These are phyloP conservation scores for Thysanoteuthis rhombus DNA, from an alignment of 2,888 invertebrate genomes.

Conservation along the genomic window DNA sequence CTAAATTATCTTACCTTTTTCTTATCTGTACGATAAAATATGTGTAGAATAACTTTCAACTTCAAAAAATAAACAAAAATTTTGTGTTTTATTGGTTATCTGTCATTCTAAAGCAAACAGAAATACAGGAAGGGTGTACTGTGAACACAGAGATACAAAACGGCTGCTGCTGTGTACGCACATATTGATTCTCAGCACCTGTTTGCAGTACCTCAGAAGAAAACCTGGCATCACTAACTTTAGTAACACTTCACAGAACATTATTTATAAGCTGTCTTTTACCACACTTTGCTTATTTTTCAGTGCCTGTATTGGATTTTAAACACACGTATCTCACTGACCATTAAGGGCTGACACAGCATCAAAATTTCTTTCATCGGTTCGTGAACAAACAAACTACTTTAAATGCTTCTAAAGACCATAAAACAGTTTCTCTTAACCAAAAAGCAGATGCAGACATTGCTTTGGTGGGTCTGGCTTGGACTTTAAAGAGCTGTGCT, in stretches of 20 bases:
- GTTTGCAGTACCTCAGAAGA: background rate
- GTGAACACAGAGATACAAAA: too few species aligned
- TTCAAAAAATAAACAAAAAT: too few species aligned
- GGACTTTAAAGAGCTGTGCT: background rate
- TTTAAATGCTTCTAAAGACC: background rate
- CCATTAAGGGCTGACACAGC: background rate
- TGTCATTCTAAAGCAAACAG: too few species aligned
- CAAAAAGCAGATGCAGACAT: background rate
- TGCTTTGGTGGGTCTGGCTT: background rate
- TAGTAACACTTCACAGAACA: background rate
- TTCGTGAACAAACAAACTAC: background rate
- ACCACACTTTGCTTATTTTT: background rate
- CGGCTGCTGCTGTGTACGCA: too few species aligned
- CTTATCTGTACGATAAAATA: too few species aligned
- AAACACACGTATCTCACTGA: background rate
- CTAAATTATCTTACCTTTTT: too few species aligned
- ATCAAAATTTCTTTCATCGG: background rate
- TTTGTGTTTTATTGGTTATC: too few species aligned
- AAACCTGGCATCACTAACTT: background rate
- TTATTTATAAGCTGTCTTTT: background rate
- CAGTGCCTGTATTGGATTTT: background rate
- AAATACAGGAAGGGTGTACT: too few species aligned
- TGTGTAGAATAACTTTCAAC: too few species aligned
- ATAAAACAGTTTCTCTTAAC: background rate
- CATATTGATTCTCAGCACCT: too few species aligned